These are phyloP conservation scores for Sylvilagus bachmani DNA, from an alignment of 2,113 vertebrate species.

Conservation along the genomic window DNA sequence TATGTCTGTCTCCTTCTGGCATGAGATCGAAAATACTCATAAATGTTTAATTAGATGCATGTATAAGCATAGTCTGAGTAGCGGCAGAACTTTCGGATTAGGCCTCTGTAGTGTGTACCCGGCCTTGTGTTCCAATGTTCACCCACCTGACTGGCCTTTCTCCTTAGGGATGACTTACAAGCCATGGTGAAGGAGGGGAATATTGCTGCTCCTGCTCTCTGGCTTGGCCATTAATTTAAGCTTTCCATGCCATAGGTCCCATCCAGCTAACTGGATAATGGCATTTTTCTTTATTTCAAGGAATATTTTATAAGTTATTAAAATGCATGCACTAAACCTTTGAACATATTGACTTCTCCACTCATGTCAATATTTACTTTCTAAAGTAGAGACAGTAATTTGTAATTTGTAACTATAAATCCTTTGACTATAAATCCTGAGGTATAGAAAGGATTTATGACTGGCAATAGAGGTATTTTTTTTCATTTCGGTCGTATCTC, in stretches of 20 bases:
- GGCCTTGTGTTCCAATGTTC: not conserved
- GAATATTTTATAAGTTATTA: slow-evolving; percentile 23
- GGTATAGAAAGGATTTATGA: not conserved
- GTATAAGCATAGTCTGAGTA: not conserved
- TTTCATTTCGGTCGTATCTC: slow-evolving; percentile 19
- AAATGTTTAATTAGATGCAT: not conserved
- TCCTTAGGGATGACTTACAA: not conserved
- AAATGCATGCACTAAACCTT: not conserved
- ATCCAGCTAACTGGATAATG: not conserved
- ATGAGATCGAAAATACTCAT: not conserved
- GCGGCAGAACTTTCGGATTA: not conserved
- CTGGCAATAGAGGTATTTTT: not conserved
- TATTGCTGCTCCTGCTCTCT: not conserved
- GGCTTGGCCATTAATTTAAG: not conserved
- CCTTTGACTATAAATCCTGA: not conserved
- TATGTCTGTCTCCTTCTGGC: slow-evolving; percentile 28
- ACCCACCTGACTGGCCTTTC: not conserved
- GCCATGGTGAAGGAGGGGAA: not conserved
- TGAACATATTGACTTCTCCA: slow-evolving; percentile 11
- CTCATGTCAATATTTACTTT: not conserved
- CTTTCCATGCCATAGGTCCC: not conserved
- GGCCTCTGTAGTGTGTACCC: not conserved
- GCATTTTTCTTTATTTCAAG: slow-evolving; percentile 13
- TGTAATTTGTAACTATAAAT: not conserved
- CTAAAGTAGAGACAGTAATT: not conserved